Evolutionary conservation across 2,113 vertebrate species (phyloP).

Genomic region (Barbus barbus): DNA sequence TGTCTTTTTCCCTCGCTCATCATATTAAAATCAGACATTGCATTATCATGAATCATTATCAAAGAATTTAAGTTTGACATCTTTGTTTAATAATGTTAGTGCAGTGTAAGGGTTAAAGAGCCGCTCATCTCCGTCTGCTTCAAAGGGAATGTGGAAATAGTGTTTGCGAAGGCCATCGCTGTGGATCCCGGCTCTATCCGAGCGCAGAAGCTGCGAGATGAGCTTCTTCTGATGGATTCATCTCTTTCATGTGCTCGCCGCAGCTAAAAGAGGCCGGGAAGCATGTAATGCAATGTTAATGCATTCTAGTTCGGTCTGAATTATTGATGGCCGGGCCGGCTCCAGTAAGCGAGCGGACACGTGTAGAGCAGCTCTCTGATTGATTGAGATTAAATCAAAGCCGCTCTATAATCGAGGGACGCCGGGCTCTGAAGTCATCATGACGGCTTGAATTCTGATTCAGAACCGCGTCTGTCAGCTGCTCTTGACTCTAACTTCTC

Average conservation of each 20-base stretch:
- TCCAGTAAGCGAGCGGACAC: background rate
- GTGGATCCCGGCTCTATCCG: conserved; percentile 30
- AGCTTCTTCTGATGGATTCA: conserved; percentile 53
- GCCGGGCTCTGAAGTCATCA: background rate
- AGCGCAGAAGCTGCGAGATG: conserved; percentile 57
- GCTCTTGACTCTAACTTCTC: no score
- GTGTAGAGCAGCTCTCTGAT: background rate
- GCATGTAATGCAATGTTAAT: conserved; percentile 68
- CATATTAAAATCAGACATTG: no score
- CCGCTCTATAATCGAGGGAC: background rate
- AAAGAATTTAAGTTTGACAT: no score
- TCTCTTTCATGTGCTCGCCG: conserved; percentile 49
- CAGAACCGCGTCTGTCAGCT: background rate
- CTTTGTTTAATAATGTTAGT: no score
- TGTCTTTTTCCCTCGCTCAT: no score
- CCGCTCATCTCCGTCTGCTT: conserved; percentile 14
- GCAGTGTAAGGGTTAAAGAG: no score
- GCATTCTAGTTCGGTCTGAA: conserved; percentile 74
- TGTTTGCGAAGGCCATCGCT: conserved; percentile 47
- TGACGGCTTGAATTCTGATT: background rate
- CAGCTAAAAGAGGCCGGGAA: conserved; percentile 53
- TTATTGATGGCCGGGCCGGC: conserved; percentile 61
- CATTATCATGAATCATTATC: no score
- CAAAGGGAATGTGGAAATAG: conserved; percentile 57
- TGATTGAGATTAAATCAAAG: conserved; percentile 2